phyloP scores from a whole-genome alignment of 2,888 invertebrate genomes.

The Polymixis flavicincta region DNA sequence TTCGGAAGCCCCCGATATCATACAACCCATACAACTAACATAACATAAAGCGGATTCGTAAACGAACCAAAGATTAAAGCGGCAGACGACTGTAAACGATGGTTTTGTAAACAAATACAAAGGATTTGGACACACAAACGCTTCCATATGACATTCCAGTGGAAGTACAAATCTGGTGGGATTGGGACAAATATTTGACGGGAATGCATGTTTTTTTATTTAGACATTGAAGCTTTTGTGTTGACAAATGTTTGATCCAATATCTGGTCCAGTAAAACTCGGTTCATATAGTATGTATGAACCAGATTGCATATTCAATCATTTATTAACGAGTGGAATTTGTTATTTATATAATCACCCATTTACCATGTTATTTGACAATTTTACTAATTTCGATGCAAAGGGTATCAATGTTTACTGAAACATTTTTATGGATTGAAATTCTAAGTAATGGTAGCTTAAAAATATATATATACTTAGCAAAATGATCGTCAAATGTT shows the following conservation, averaged over 20 bases:
- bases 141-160: conserved; percentile 45
- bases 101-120: conserved; percentile 53
- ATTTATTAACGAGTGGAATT: neutral
- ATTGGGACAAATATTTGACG: conserved; percentile 50
- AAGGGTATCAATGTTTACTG: neutral
- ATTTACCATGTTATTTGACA: neutral
- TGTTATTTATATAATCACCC: neutral
- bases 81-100: conserved; percentile 33
- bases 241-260: conserved; percentile 35
- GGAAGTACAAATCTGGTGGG: conserved; percentile 40
- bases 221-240: conserved; percentile 14
- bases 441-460: neutral
- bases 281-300: conserved; percentile 9
- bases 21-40: conserved; percentile 22
- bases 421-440: neutral
- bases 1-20: conserved; percentile 28
- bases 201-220: conserved; percentile 20
- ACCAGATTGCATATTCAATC: neutral
- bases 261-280: neutral
- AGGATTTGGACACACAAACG: conserved; percentile 57
- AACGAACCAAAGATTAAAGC: conserved; percentile 56
- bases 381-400: neutral
- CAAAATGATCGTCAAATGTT: too few species aligned
- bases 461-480: too few species aligned
- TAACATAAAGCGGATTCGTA: conserved; percentile 32